These are phyloP conservation scores for Monopterus albus DNA, from an alignment of 2,113 vertebrate species.

Conservation along the genomic window DNA sequence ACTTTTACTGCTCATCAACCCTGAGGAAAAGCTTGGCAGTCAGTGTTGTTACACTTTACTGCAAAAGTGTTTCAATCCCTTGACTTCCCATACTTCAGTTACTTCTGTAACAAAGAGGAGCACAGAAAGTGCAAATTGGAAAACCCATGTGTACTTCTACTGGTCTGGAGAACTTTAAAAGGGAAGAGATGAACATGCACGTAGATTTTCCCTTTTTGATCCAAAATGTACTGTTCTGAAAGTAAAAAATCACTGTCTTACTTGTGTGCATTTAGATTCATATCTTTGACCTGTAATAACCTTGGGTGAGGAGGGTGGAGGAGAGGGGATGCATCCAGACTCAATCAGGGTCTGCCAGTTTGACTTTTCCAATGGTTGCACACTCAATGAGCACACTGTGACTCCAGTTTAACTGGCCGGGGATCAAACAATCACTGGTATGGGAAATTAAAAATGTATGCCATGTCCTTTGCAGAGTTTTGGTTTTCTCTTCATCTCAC, in stretches of 20 bases:
- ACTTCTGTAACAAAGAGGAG: constrained; percentile 23
- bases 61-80: constrained; percentile 29
- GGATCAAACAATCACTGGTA: constrained; percentile 38
- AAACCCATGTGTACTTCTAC: background rate
- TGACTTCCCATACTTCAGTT: constrained; percentile 26
- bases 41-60: constrained; percentile 17
- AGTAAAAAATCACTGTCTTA: background rate
- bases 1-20: constrained; percentile 17
- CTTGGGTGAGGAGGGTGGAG: constrained; percentile 8
- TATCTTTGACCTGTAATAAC: constrained; percentile 16
- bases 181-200: background rate
- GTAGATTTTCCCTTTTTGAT: constrained; percentile 27
- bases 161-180: constrained; percentile 13
- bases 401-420: constrained; percentile 30
- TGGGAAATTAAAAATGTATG: too few relatives aligned
- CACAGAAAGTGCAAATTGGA: background rate
- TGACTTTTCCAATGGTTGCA: constrained; percentile 56
- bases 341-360: constrained; percentile 50
- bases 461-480: background rate
- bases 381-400: constrained; percentile 37
- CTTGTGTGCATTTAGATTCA: background rate
- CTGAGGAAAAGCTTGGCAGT: constrained; percentile 9
- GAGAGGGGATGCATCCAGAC: constrained; percentile 5
- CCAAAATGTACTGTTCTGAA: constrained; percentile 1
- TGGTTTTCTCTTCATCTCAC: background rate